Percentiles rank a stretch among this genome's conserved stretches.
Conservation (phyloP, 53 echinoderm and acorn worm genomes). For the Actinopyga echinites region DNA sequence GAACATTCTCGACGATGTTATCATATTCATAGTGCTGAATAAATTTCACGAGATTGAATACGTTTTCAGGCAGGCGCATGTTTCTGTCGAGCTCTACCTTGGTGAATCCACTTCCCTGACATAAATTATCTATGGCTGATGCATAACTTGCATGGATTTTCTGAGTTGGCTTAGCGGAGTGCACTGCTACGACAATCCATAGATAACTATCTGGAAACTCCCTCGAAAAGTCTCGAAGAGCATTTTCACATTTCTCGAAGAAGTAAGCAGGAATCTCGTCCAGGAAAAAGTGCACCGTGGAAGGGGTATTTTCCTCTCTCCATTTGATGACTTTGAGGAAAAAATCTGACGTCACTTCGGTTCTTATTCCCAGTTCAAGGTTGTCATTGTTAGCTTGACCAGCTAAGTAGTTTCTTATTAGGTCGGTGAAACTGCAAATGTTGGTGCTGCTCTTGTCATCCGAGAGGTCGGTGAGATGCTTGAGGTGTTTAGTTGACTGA, state of each 20-base stretch:
- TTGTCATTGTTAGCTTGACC: neutral
- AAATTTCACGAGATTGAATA: neutral
- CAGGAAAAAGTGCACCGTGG: neutral
- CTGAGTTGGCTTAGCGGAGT: constrained; percentile 16
- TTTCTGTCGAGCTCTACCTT: neutral
- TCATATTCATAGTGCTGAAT: neutral
- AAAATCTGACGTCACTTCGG: neutral
- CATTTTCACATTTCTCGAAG: neutral
- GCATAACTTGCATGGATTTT: neutral
- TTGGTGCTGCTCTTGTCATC: neutral
- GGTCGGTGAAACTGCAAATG: neutral
- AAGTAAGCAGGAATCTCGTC: neutral
- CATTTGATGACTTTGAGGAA: neutral
- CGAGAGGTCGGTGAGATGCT: neutral
- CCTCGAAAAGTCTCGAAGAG: neutral
- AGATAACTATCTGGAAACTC: neutral
- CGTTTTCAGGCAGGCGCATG: constrained; percentile 15
- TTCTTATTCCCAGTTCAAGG: neutral
- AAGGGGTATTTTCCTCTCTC: neutral
- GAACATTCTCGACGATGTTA: neutral
- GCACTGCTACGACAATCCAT: neutral
- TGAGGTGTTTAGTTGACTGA: neutral
- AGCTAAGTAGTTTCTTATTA: neutral
- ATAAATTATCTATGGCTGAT: neutral
- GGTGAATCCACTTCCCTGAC: neutral